These are phyloP conservation scores for Linurgus olivaceus DNA, from an alignment of 2,797 vertebrate genomes.

Conservation along the genomic window DNA sequence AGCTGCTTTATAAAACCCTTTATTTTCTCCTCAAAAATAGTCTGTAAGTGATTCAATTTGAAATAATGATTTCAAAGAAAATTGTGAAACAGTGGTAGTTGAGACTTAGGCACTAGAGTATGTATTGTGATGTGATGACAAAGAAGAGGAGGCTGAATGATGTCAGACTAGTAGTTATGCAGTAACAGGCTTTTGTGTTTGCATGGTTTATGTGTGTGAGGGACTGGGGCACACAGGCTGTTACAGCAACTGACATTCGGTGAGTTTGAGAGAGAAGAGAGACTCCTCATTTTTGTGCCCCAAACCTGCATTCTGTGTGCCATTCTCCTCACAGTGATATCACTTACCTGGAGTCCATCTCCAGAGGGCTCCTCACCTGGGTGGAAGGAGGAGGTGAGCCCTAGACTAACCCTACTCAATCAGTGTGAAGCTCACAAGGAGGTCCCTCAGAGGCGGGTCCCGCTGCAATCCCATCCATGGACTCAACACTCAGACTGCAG, in stretches of 20 bases:
- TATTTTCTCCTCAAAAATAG: neutral
- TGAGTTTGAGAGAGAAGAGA: neutral
- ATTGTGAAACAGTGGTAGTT: neutral
- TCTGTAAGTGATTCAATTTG: neutral
- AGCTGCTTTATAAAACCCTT: neutral
- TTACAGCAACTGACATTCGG: neutral
- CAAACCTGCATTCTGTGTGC: neutral
- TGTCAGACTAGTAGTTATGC: neutral
- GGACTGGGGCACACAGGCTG: neutral
- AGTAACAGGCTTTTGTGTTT: neutral
- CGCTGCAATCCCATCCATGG: neutral
- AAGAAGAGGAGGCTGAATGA: neutral
- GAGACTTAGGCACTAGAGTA: neutral
- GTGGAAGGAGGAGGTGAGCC: neutral
- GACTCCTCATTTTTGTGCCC: neutral
- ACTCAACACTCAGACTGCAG: too few species aligned
- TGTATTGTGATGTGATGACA: neutral
- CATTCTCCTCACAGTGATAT: neutral
- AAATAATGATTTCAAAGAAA: neutral
- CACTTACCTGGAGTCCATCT: too few species aligned
- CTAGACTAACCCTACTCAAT: neutral
- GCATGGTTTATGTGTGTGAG: rapidly evolving
- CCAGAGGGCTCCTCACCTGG: neutral
- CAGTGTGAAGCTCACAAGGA: neutral
- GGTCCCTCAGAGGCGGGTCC: rapidly evolving